Evolutionary conservation across 2,797 vertebrate species (phyloP), one percentile per base, ranked within the genome.

Genomic region (Melanogrammus aeglefinus): DNA sequence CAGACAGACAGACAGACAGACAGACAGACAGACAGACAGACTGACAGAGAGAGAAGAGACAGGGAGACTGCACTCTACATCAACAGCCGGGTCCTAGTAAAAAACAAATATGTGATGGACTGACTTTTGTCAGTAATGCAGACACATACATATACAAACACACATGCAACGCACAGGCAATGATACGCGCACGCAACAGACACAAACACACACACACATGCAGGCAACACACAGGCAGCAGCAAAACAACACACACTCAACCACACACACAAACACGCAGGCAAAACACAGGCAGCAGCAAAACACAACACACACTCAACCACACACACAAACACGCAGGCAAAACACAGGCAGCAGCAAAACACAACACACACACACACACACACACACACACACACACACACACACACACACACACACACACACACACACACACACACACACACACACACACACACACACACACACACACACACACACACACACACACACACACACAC

Each of bases 71-170:
- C 47, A 51, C 87, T 80, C 79, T 83, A 82, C 70, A 3, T 77
- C 47, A 83, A 80, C 31, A 75, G 27, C 83, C 82, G 84, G 80
- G 84, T 78, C 57, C 79, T 14, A 1, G 41, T 35, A 31, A 79
- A 47, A 79, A 35, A 74, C 8, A 73, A 21, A 10, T 4, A 16
- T 44, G 13, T n/a, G 29, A 74, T 41, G 7, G 72, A 77, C 72
- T 76, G 74, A 87, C 83, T 75, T 36, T 82, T 84, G 78, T 81
- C 77, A 77, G 21, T 24, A 70, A 73, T 6, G 70, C 33, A 44
- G 36, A 44, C 31, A 13, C 76, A 16, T 1, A 35, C 18, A n/a
- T 14, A 44, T 14, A 44, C 41, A 44, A 14, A 44, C 35, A 36
- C 35, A 36, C 5, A 36, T 36, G 35, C 4, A 36, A 36, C 35